A percentile compares a stretch with the other conserved stretches of the same genome.
phyloP scores from a whole-genome alignment of 2,113 vertebrate species.

The Lycocorax pyrrhopterus region DNA sequence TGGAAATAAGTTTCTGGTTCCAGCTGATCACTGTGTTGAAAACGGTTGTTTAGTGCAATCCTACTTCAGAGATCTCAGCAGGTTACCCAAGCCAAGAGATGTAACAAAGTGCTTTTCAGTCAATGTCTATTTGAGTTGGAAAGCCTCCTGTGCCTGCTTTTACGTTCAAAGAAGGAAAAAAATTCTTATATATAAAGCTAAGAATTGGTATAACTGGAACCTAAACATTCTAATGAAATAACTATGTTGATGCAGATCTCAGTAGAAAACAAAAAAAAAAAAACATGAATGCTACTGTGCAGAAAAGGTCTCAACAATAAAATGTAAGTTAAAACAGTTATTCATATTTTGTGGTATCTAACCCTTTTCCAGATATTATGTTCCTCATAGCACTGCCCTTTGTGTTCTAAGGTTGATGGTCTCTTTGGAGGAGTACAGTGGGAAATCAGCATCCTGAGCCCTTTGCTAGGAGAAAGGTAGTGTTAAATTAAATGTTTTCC shows the following conservation, averaged over 20 bases:
- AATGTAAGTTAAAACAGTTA: not conserved
- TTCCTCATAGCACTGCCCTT: not conserved
- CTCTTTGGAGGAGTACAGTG: not conserved
- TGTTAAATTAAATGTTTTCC: not conserved
- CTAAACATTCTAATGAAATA: not conserved
- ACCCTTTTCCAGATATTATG: not conserved
- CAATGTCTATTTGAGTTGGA: not conserved
- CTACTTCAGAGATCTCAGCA: not conserved
- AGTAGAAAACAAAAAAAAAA: not conserved
- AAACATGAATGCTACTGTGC: not conserved
- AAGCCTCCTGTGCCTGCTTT: not conserved
- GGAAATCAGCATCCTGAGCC: not conserved
- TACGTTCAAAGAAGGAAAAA: not conserved
- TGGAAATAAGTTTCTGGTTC: not conserved
- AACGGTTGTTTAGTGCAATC: not conserved
- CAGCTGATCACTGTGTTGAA: not conserved
- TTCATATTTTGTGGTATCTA: not conserved
- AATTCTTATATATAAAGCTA: not conserved
- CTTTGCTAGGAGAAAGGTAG: not conserved
- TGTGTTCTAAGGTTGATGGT: not conserved
- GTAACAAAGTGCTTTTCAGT: not conserved
- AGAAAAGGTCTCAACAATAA: not conserved
- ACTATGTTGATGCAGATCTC: not conserved
- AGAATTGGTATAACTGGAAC: not conserved
- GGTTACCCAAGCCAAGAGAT: not conserved